Percentiles rank a stretch among this genome's conserved stretches.
Evolutionary conservation across 2,888 invertebrate species (phyloP).

Genomic region (Anthoptus insignis): DNA sequence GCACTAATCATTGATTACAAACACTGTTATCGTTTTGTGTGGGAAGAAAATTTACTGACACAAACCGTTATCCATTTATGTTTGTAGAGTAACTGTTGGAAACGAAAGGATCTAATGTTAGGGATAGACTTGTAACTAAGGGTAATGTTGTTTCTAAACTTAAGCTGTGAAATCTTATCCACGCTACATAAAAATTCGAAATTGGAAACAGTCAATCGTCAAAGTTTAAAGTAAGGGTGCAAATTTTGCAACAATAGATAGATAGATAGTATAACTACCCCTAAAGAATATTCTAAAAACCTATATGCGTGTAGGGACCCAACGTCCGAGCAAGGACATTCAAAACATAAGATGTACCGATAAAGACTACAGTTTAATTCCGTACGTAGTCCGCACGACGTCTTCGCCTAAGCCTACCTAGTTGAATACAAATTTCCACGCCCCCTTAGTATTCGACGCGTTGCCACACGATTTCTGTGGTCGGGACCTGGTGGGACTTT

Average conservation of each 20-base stretch:
- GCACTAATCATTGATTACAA: slow-evolving; percentile 26
- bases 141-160: not conserved
- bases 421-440: slow-evolving; percentile 74
- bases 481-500: slow-evolving; percentile 71
- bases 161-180: no score
- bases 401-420: slow-evolving; percentile 65
- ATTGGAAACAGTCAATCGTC: no score
- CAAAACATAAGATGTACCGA: slow-evolving; percentile 54
- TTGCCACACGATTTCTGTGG: slow-evolving; percentile 80
- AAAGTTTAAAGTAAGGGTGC: no score
- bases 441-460: slow-evolving; percentile 72
- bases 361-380: slow-evolving; percentile 56
- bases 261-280: not conserved
- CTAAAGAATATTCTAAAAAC: slow-evolving; percentile 10
- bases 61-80: slow-evolving; percentile 11
- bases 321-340: slow-evolving; percentile 56
- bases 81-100: not conserved
- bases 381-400: slow-evolving; percentile 63
- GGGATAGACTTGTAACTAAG: not conserved
- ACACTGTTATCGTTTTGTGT: slow-evolving; percentile 25
- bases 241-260: no score
- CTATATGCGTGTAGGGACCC: slow-evolving; percentile 37
- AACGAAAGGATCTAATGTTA: not conserved
- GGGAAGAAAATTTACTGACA: slow-evolving; percentile 20
- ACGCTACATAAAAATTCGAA: no score